Base-by-base conservation (phyloP, 2,113 vertebrate species). In the Hyla sarda region DNA sequence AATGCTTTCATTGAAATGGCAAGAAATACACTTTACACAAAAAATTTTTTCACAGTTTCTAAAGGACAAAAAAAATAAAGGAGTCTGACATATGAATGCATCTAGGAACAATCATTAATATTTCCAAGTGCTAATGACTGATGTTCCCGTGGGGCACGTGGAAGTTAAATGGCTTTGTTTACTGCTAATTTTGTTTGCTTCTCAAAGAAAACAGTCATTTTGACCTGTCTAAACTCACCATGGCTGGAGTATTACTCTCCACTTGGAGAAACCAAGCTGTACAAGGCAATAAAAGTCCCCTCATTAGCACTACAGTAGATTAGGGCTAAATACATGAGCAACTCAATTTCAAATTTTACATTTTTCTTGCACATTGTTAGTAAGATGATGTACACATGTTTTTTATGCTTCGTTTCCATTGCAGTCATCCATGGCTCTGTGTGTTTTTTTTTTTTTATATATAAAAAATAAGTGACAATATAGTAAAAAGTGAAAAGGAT, bases 1-100 rank as follows among this genome's bases (percentile, higher is more conserved):
- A 93, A 87, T 89, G 92, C 92, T 93, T 94, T 93, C 92, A 86
- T 92, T 94, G 93, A 93, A 93, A 92, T 87, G 91, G 92, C 94
- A 90, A 90, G 92, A 93, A 93, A 87, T 92, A 89, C 92, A 50
- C 73, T 82, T 74, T 58, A 47, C 72, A 87, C 73, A 21, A 82
- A 50, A 69, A 69, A 62, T 14, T 73, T n/a, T 62, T 81, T 54
- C 71, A 23, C 65, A 16, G 62, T 25, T n/a, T 81, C 74, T 88
- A 88, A 87, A 90, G 86, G 89, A 88, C 89, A 81, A 79, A 86
- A 74, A 45, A n/a, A n/a, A n/a, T n/a, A n/a, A n/a, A n/a, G n/a
- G 77, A 56, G 32, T 60, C 54, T 79, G 54, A 79, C 90, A 92
- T 72, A 0, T 88, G 86, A 86, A 89, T 84, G 81, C 7, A 0